Evolutionary conservation across 1,140 invertebrate species (phyloP).

Genomic region (Batillaria attramentaria): DNA sequence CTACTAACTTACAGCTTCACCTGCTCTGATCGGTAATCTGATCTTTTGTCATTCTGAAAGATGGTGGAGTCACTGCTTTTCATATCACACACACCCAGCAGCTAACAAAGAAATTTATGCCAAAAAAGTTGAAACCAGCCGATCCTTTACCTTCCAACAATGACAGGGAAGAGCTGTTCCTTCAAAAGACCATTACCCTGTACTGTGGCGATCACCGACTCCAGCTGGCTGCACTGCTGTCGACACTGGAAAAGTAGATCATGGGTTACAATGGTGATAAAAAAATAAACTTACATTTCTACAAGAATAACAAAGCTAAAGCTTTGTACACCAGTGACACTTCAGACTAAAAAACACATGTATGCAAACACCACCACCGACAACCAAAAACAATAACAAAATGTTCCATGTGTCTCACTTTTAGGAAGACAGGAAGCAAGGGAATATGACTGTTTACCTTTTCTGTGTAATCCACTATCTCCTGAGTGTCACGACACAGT

Average conservation of each 20-base stretch:
- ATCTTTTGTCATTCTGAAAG: background rate
- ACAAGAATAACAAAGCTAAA: background rate
- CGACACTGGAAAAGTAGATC: constrained; percentile 74
- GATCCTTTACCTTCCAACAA: constrained; percentile 38
- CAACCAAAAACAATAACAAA: background rate
- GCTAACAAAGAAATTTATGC: too few relatives aligned
- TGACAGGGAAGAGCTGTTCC: constrained; percentile 37
- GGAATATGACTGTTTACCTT: constrained; percentile 46
- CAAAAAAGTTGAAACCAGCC: too few relatives aligned
- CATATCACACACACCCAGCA: too few relatives aligned
- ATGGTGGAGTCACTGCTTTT: too few relatives aligned
- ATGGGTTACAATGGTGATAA: background rate
- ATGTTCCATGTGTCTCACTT: background rate
- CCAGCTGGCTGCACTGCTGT: constrained; percentile 75
- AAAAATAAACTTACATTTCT: background rate
- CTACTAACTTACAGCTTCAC: too few relatives aligned
- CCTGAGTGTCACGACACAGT: constrained; percentile 46
- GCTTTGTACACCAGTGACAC: background rate
- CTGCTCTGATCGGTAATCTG: background rate
- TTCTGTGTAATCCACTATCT: constrained; percentile 68
- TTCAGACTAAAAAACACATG: background rate
- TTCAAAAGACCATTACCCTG: constrained; percentile 45
- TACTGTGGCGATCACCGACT: constrained; percentile 57
- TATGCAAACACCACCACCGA: background rate
- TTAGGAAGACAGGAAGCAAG: too few relatives aligned